Evolutionary conservation across 2,113 vertebrate species (phyloP), one percentile per base, ranked within the genome.

Genomic region (Trochalopteron elliotii): DNA sequence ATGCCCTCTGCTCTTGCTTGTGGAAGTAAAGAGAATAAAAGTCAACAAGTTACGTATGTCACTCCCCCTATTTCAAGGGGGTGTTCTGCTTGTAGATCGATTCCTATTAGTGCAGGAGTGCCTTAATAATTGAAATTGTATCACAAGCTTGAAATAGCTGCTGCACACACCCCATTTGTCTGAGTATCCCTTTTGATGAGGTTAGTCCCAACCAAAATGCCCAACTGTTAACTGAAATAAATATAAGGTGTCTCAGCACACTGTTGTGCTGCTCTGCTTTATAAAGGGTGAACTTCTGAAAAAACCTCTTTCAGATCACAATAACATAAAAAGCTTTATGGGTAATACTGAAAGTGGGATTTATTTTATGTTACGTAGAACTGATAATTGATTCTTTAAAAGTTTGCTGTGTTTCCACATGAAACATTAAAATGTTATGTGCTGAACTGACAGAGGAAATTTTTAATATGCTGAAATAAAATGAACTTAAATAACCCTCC

Each of bases 381-480:
- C 79, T 4, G 47, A 96, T 94, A 96, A 80, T 77, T 82, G 94
- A 85, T 94, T 97, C 68, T 97, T 94, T 94, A 89, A 94, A 96
- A 77, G 77, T 92, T 92, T 60, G 61, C 93, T 81, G 78, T 90
- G 57, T 95, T 97, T 97, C 95, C 89, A 89, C 91, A 65, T 84
- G 92, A 95, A 92, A 89, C 79, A 70, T 97, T 96, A 89, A 98
- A 96, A 95, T 89, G 89, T 93, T 97, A 93, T 78, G 74, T 86
- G 80, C 95, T 74, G 85, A 97, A 88, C 50, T 83, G 77, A 86
- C 91, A 84, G 40, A 86, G 96, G 96, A 94, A 96, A 95, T 97
- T 96, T 97, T 97, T 95, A 98, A 97, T 93, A 90, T 86, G 87
- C 93, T 96, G 93, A 96, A 96, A 95, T 91, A 96, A 95, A 97